Base-by-base conservation (phyloP, 2,113 vertebrate species). In the Apus apus region DNA sequence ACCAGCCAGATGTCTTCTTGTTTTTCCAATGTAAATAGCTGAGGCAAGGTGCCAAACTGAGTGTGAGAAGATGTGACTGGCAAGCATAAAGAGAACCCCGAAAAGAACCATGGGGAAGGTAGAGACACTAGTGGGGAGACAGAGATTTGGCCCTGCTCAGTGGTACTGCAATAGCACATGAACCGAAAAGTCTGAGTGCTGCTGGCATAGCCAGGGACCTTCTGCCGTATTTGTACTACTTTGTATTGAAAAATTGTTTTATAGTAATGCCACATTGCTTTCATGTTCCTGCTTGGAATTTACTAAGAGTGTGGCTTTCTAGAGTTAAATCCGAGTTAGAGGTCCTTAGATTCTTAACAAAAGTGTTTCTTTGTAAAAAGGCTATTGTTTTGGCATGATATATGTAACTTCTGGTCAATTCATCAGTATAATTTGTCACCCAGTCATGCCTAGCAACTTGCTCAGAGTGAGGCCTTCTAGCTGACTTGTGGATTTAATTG, bases 1-100 rank as follows among this genome's bases (percentile, higher is more conserved):
- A 89, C 89, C 84, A 96, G 61, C 85, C 96, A 97, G 88, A 82
- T 96, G 83, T 93, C 92, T 90, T 30, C 43, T 86, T 94, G 40
- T 60, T 91, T 92, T 82, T 68, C 38, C 86, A 70, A 34, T 74
- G 32, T 57, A 88, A 92, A 80, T 45, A 94, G 51, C 50, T 45
- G 45, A 77, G 72, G 67, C 70, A 75, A 87, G 58, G 53, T 64
- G 60, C 65, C 75, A 86, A 74, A 54, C 26, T 79, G 60, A 29
- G 73, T 57, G 40, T 51, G 76, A 86, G 73, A 82, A 88, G 73
- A 82, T 62, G 36, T 22, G 66, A 32, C 66, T 60, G 26, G 51
- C 62, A 77, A 32, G 36, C 48, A 29, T 36, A 90, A 84, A 84
- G 32, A 81, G 75, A 76, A 62, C n/a, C 48, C 51, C 36, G 58